Base-by-base conservation (phyloP, 2,888 invertebrate genomes). In the Ormyrus rosae region DNA sequence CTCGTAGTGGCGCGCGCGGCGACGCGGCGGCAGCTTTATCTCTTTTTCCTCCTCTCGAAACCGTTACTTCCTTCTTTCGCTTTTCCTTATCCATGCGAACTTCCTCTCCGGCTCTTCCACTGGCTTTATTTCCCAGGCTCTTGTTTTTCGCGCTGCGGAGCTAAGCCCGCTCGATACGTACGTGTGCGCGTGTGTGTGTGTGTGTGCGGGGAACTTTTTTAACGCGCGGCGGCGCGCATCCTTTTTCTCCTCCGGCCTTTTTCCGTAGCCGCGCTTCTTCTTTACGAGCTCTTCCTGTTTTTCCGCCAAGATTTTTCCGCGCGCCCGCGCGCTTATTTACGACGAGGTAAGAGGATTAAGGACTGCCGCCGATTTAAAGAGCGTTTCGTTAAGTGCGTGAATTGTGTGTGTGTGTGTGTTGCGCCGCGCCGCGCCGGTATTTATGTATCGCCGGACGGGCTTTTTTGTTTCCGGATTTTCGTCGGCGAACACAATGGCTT, bases 321-420 rank as follows among this genome's bases (percentile, higher is more conserved):
- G 67, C 34, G 67, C 11, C 48, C 13, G 53, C 34, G 0, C 65
- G 34, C 13, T 76, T 69, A 69, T 69, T 76, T 76, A 76, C 46
- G 69, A 69, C 68, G 53, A 19, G 67, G 19, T 69, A 76, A 69
- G 76, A 76, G 76, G 76, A 76, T 76, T 69, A 76, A 53, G 19
- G 53, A 53, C 19, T 8, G 45, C 13, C 13, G 7, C 7, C 51
- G 68, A 11, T n/a, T 58, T 46, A 13, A 34, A 53, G 61, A 13
- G 76, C 55, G 11, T 63, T 76, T 76, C 58, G 61, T 63, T 63
- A 69, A 76, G 55, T 76, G 68, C 76, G 45, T 55, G 69, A 76
- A 76, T 76, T 63, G 63, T 45, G 63, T 19, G 13, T 13, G 13
- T 13, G 13, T 13, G 13, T 13, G 13, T 13, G 13, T 13, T 13